Evolutionary conservation across 2,888 invertebrate genomes (phyloP), one percentile per base, ranked within the genome.

Genomic region (Ypsolopha sequella): DNA sequence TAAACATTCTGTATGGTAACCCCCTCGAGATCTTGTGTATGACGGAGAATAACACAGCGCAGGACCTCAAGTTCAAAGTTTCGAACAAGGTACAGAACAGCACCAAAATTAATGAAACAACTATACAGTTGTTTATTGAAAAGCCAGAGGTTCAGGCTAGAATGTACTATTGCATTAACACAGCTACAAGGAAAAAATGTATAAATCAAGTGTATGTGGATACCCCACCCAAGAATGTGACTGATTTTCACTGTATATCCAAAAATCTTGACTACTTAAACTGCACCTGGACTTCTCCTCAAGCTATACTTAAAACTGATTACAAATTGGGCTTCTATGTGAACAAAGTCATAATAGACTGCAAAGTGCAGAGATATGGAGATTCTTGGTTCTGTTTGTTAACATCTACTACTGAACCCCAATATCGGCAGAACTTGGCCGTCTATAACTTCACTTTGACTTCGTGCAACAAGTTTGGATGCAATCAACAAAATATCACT

Each of bases 201-300:
- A 51, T 70, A 0, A 73, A 64, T 48, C 66, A 77, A 50, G 76
- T 85, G 1, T 57, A 79, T 44, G 76, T 84, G 50, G 89, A 89
- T 41, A 77, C 81, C 41, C 80, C 88, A 51, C 95, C 95, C 0
- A 68, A 81, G 43, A 9, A 43, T 59, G 91, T 94, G 2, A 73
- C 79, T 7, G 90, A 94, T 68, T 95, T 96, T 63, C 78, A 79
- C 34, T 96, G 96, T 66, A 76, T 91, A 48, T 92, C 94, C 9
- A 80, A 88, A 57, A 93, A 95, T 69, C 92, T 93, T 79, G 89
- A 92, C 51, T 89, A 89, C 60, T 77, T 96, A 59, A 91, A 89
- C 10, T 96, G 96, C 67, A 88, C 90, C 1, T 96, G 95, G 92
- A 89, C 88, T 0, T 81, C 87, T 46, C 90, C 90, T 11, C 41